Evolutionary conservation across 1,140 invertebrate species (phyloP).

Genomic region (Coptotermes formosanus): DNA sequence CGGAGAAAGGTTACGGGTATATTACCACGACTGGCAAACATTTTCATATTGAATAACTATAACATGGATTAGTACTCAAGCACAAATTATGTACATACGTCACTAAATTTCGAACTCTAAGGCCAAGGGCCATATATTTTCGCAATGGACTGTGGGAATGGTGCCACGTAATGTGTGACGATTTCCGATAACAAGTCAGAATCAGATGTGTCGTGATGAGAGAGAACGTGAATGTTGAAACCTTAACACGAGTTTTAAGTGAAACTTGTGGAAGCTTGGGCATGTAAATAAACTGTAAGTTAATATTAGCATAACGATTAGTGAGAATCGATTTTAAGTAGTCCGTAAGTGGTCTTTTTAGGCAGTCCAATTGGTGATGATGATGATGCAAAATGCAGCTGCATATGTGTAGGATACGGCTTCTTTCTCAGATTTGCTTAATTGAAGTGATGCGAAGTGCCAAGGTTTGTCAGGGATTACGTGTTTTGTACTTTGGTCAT

Average conservation of each 20-base stretch:
- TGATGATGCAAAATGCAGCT: neutral
- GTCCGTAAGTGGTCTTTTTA: neutral
- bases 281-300: neutral
- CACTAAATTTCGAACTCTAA: no score
- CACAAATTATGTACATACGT: no score
- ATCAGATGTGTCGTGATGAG: constrained; percentile 27
- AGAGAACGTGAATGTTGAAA: neutral
- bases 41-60: no score
- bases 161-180: constrained; percentile 26
- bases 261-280: neutral
- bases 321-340: neutral
- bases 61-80: no score
- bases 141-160: constrained; percentile 10
- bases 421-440: neutral
- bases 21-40: no score
- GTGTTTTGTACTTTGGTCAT: neutral
- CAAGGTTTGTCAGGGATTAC: neutral
- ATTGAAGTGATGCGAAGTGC: neutral
- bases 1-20: no score
- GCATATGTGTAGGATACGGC: neutral
- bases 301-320: neutral
- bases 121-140: neutral
- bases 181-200: constrained; percentile 16
- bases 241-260: neutral
- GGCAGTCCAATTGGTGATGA: neutral